Conservation (phyloP, 1,140 invertebrate species). For the Pseudomyrmex sp. region DNA sequence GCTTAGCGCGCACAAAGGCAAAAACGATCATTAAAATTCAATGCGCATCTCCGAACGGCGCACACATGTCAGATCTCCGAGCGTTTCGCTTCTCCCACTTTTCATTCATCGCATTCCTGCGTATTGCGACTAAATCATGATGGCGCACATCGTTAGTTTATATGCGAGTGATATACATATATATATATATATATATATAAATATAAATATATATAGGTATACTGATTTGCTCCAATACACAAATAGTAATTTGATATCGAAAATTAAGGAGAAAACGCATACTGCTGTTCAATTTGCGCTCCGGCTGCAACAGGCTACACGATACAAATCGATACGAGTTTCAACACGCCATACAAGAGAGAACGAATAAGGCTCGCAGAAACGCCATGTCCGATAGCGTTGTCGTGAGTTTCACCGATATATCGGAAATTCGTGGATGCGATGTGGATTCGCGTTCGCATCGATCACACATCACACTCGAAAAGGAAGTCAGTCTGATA, state of each 20-base stretch:
- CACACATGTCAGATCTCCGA: slow-evolving; percentile 31
- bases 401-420: slow-evolving; percentile 35
- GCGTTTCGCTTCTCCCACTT: neutral
- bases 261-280: slow-evolving; percentile 16
- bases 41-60: slow-evolving; percentile 47
- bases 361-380: neutral
- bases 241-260: slow-evolving; percentile 31
- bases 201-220: neutral
- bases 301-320: slow-evolving; percentile 1
- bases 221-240: slow-evolving; percentile 9
- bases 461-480: neutral
- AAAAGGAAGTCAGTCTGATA: slow-evolving; percentile 53
- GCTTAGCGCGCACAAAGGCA: slow-evolving; percentile 68
- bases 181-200: no score
- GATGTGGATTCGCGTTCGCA: neutral
- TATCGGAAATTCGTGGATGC: slow-evolving; percentile 61
- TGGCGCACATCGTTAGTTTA: slow-evolving; percentile 1
- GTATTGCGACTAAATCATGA: slow-evolving; percentile 24
- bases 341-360: slow-evolving; percentile 34
- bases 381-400: neutral
- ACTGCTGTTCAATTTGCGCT: slow-evolving; percentile 12
- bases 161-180: no score
- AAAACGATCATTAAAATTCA: slow-evolving; percentile 72
- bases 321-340: slow-evolving; percentile 58
- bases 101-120: neutral